Evolutionary conservation across 2,888 invertebrate species (phyloP).

Genomic region (Sinodicranocentrus sp.): DNA sequence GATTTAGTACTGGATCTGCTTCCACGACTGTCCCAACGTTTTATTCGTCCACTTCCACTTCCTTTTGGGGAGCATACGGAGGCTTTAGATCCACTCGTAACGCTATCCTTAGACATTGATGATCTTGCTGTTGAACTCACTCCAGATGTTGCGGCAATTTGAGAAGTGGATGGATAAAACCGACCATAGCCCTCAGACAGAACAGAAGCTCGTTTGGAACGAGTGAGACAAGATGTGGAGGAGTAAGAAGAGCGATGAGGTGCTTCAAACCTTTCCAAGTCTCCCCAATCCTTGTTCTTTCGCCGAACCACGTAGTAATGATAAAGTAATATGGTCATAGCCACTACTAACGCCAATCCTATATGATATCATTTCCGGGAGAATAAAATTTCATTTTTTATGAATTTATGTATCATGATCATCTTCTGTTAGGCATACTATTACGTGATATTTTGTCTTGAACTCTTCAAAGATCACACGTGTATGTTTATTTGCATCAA

Average conservation of each 20-base stretch:
- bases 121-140: conserved; percentile 43
- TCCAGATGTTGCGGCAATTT: conserved; percentile 12
- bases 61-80: conserved; percentile 22
- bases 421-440: too few relatives aligned
- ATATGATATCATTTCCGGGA: background rate
- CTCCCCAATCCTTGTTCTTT: conserved; percentile 83
- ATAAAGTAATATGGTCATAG: conserved; percentile 84
- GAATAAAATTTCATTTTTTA: background rate
- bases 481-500: too few relatives aligned
- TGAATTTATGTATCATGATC: too few relatives aligned
- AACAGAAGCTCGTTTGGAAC: conserved; percentile 53
- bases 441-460: too few relatives aligned
- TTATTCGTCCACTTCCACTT: conserved; percentile 51
- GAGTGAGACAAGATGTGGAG: conserved; percentile 68
- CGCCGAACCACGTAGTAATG: conserved; percentile 83
- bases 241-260: conserved; percentile 70
- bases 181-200: conserved; percentile 60
- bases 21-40: conserved; percentile 74
- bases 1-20: conserved; percentile 75
- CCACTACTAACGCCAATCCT: conserved; percentile 83
- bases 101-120: conserved; percentile 48
- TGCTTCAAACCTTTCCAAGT: conserved; percentile 80
- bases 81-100: conserved; percentile 44
- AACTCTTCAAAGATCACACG: too few relatives aligned
- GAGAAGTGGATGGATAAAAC: conserved; percentile 32